Base-by-base conservation (phyloP, 2,888 invertebrate species). In the Coleophora deauratella region DNA sequence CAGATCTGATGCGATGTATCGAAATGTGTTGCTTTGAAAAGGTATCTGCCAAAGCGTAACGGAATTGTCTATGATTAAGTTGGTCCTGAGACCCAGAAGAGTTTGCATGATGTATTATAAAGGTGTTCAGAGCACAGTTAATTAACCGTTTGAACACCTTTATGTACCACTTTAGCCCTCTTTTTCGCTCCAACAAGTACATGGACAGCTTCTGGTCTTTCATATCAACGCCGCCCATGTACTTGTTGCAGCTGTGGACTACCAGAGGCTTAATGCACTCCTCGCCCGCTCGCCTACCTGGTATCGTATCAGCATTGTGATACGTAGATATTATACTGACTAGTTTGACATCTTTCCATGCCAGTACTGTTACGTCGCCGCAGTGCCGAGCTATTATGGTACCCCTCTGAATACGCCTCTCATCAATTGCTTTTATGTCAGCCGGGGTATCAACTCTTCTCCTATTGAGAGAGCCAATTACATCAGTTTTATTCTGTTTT, bases 161-260 rank as follows among this genome's bases (percentile, higher is more conserved):
- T 2, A 49, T 13, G 12, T 51, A 51, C 51, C 51, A 51, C 33
- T 51, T 49, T 10, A 37, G 9, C 0, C 46, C 40, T 12, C 45
- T n/a, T 35, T 49, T 51, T 9, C 49, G 38, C 31, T 51, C 45
- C 21, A 48, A 31, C 13, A 50, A 37, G 28, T 44, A 47, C 44
- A 39, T 42, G 13, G 50, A 46, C 8, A 47, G 31, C 27, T 42
- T 46, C 37, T 47, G 47, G 11, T 50, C 50, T 38, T 49, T 49
- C 1, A 45, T 31, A 38, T 47, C 43, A 13, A 44, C 43, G 12
- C 45, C 45, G 4, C 46, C 49, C 46, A 49, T 49, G 11, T 31
- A 37, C 27, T 40, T 34, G 32, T 45, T 49, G 37, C 49, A 49
- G 11, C 34, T 15, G 1, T 13, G 10, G 1, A 49, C 39, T 2